Evolutionary conservation across 2,888 invertebrate species (phyloP).

Genomic region (Drosophila picticornis): DNA sequence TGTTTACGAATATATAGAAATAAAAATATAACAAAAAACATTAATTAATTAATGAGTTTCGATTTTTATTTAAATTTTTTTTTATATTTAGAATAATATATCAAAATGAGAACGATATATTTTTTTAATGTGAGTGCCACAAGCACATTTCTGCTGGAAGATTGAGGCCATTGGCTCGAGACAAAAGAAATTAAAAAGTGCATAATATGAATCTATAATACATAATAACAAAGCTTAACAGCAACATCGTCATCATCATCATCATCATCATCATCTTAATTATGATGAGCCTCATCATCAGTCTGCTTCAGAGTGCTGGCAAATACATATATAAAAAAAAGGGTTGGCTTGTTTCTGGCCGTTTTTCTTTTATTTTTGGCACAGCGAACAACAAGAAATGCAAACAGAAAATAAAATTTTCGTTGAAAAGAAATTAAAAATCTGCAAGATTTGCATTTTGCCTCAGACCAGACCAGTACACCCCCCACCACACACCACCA

Average conservation of each 20-base stretch:
- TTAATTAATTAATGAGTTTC: background rate
- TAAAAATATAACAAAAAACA: background rate
- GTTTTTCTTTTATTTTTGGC: conserved; percentile 25
- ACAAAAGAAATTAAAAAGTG: conserved; percentile 78
- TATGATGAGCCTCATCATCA: conserved; percentile 29
- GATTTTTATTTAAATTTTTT: too few relatives aligned
- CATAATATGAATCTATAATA: conserved; percentile 80
- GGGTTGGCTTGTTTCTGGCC: conserved; percentile 62
- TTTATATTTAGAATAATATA: background rate
- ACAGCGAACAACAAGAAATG: conserved; percentile 71
- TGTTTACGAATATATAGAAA: background rate
- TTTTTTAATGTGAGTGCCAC: background rate
- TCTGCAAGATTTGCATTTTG: conserved; percentile 84
- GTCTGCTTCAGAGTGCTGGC: conserved; percentile 44
- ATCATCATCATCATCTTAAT: conserved; percentile 39
- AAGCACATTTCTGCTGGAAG: conserved; percentile 25
- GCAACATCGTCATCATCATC: conserved; percentile 23
- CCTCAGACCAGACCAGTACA: conserved; percentile 35
- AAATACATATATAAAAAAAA: conserved; percentile 49
- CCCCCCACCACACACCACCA: conserved; percentile 4
- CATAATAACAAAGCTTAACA: conserved; percentile 73
- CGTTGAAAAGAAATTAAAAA: conserved; percentile 81
- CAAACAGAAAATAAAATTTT: conserved; percentile 80
- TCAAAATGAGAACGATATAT: background rate
- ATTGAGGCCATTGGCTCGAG: conserved; percentile 40